phyloP scores from a whole-genome alignment of 2,113 vertebrate species.

The Tupaia tana region DNA sequence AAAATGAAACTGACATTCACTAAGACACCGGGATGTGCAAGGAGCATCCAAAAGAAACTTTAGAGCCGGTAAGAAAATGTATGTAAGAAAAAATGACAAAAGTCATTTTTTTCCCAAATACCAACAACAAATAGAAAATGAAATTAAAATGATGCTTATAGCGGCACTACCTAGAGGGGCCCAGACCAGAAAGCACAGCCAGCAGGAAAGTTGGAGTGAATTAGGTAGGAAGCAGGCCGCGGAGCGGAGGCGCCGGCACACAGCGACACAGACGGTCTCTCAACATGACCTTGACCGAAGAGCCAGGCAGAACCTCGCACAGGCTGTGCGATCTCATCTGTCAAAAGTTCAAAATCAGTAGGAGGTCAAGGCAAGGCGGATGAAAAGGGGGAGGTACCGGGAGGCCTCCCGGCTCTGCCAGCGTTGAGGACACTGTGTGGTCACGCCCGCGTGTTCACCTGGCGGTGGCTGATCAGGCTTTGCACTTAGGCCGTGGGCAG shows the following conservation, averaged over 20 bases:
- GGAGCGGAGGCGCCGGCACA: not conserved
- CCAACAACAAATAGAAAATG: not conserved
- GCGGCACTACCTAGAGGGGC: not conserved
- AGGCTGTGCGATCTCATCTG: not conserved
- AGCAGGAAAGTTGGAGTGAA: not conserved
- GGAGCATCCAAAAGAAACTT: not conserved
- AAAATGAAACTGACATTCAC: not conserved
- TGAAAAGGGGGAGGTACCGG: not conserved
- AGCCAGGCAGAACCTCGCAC: not conserved
- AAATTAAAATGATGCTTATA: not conserved
- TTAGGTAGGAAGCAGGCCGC: not conserved
- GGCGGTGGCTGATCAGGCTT: not conserved
- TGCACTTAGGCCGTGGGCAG: not conserved
- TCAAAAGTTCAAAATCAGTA: not conserved
- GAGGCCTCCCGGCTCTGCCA: too few relatives aligned
- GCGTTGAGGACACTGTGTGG: too few relatives aligned
- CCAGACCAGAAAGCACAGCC: not conserved
- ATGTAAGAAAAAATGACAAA: not conserved
- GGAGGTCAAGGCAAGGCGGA: not conserved
- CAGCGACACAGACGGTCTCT: not conserved
- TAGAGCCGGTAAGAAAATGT: not conserved
- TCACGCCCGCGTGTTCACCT: not conserved
- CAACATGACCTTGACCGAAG: not conserved
- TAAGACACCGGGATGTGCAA: not conserved
- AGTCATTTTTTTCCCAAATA: not conserved